These are phyloP conservation scores for Bactericera cockerelli DNA, from an alignment of 1,140 invertebrate genomes.

Conservation along the genomic window DNA sequence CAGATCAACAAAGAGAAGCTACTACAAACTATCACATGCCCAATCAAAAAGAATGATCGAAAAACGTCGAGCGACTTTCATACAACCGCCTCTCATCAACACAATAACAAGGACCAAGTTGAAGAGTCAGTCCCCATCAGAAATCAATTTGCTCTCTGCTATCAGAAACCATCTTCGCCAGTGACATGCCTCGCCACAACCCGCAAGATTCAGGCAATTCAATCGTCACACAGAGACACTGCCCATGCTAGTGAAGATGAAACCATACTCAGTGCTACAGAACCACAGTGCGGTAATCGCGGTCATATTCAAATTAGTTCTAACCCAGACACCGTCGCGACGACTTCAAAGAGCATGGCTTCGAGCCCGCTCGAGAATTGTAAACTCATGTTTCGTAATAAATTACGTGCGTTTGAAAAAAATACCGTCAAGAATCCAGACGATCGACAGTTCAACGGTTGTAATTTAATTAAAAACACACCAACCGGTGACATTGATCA, in stretches of 20 bases:
- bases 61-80: neutral
- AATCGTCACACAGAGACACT: neutral
- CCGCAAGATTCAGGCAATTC: neutral
- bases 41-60: neutral
- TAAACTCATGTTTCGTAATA: constrained; percentile 7
- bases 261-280: neutral
- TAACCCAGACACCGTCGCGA: neutral
- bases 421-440: too few relatives aligned
- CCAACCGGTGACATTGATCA: too few relatives aligned
- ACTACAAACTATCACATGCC: neutral
- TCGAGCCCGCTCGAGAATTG: neutral
- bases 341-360: neutral
- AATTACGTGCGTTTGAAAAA: constrained; percentile 1
- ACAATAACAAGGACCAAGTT: neutral
- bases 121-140: neutral
- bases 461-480: too few relatives aligned
- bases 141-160: neutral
- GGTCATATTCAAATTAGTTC: constrained; percentile 1
- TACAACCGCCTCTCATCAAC: neutral
- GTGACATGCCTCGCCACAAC: neutral
- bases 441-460: too few relatives aligned
- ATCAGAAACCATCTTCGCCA: constrained; percentile 3
- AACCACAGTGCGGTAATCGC: neutral
- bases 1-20: constrained; percentile 3
- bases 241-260: neutral